Conservation (phyloP, 2,888 invertebrate genomes). For the Drosophila greeni region DNA sequence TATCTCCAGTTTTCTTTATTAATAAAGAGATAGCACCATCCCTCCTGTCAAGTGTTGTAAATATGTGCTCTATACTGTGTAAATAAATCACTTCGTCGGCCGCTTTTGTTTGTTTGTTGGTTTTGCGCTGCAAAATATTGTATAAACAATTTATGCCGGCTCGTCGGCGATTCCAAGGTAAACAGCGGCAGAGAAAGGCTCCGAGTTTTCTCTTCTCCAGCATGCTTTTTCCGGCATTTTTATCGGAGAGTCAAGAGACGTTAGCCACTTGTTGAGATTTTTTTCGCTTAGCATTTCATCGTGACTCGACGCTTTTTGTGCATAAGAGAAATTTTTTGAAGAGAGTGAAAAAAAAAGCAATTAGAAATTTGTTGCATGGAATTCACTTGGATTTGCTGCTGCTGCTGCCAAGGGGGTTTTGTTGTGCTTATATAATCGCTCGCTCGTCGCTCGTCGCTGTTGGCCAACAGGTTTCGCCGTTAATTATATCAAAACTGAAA, state of each 20-base stretch:
- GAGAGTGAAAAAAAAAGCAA: conserved; percentile 11
- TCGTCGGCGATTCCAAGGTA: conserved; percentile 4
- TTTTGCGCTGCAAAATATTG: conserved; percentile 15
- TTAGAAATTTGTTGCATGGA: conserved; percentile 12
- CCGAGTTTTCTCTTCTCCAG: neutral
- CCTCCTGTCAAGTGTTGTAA: conserved; percentile 20
- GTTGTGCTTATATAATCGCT: conserved; percentile 36
- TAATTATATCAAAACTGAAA: conserved; percentile 33
- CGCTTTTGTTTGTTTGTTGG: conserved; percentile 29
- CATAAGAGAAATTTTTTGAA: conserved; percentile 22
- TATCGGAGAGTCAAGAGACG: conserved; percentile 2
- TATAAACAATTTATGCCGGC: conserved; percentile 39
- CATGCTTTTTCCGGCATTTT: conserved; percentile 9
- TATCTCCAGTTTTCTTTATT: conserved; percentile 4
- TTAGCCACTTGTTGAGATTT: neutral
- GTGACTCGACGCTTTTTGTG: conserved; percentile 12
- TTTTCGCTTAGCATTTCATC: conserved; percentile 27
- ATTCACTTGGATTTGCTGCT: neutral
- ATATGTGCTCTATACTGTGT: conserved; percentile 4
- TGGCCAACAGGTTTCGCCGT: conserved; percentile 34
- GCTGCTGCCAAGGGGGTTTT: conserved; percentile 11
- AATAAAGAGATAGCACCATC: no score
- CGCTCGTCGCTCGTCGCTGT: conserved; percentile 1
- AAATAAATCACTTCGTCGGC: conserved; percentile 22
- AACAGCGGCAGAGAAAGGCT: conserved; percentile 16